phyloP scores from a whole-genome alignment of 2,113 vertebrate genomes.

The Eleginops maclovinus region DNA sequence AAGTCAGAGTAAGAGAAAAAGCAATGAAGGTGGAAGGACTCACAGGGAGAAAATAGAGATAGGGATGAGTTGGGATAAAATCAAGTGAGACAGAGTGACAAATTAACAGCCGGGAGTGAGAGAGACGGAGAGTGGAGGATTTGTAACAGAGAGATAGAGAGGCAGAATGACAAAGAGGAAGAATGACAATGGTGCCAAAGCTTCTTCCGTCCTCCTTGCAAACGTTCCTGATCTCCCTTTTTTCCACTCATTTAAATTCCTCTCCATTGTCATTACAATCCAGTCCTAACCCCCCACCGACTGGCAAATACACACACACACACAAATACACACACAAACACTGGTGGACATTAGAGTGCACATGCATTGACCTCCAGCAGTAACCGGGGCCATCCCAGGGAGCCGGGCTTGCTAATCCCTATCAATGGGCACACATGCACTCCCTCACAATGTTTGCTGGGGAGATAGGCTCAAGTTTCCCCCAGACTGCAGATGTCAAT shows the following conservation, averaged over 20 bases:
- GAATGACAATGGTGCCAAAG: slow-evolving; percentile 76
- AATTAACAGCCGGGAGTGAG: slow-evolving; percentile 48
- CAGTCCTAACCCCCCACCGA: slow-evolving; percentile 63
- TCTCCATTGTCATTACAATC: slow-evolving; percentile 75
- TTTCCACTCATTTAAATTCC: slow-evolving; percentile 80
- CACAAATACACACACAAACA: slow-evolving; percentile 43
- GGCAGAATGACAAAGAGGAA: slow-evolving; percentile 69
- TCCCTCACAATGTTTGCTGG: slow-evolving; percentile 60
- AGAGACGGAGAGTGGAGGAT: slow-evolving; percentile 48
- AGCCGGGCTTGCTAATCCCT: slow-evolving; percentile 67
- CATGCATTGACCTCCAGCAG: slow-evolving; percentile 68
- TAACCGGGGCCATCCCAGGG: slow-evolving; percentile 63
- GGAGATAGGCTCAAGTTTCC: slow-evolving; percentile 75
- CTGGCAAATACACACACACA: slow-evolving; percentile 52
- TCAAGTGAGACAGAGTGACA: slow-evolving; percentile 26
- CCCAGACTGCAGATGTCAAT: slow-evolving; percentile 62
- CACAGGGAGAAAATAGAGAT: not conserved
- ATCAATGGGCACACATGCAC: slow-evolving; percentile 64
- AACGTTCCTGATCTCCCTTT: slow-evolving; percentile 71
- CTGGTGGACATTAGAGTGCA: slow-evolving; percentile 50
- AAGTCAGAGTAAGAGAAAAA: not conserved
- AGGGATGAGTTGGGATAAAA: slow-evolving; percentile 46
- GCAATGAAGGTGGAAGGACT: slow-evolving; percentile 9
- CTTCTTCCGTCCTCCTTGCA: slow-evolving; percentile 70
- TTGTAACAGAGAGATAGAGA: slow-evolving; percentile 73